These are phyloP conservation scores for Phallusia fumigata DNA, from an alignment of 23 tunicate genomes.

Conservation along the genomic window DNA sequence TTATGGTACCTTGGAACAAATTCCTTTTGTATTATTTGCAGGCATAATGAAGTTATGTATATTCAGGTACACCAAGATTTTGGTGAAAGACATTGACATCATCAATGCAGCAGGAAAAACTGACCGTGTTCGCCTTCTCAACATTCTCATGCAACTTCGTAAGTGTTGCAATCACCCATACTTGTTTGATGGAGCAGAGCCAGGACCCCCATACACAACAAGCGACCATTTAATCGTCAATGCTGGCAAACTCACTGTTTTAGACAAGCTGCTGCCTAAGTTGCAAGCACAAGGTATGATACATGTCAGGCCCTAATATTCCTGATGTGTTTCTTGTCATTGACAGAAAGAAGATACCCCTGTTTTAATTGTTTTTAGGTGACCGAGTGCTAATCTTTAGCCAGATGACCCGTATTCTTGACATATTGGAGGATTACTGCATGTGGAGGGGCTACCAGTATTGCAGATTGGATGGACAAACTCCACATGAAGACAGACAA, in stretches of 20 bases:
- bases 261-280: constrained; percentile 91
- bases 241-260: constrained; percentile 80
- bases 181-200: constrained; percentile 98
- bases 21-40: not conserved
- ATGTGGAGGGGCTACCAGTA: constrained; percentile 94
- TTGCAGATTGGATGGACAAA: constrained; percentile 96
- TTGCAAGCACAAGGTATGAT: constrained; percentile 65
- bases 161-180: constrained; percentile 99
- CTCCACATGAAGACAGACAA: constrained; percentile 89
- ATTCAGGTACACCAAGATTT: constrained; percentile 90
- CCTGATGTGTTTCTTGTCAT: not conserved
- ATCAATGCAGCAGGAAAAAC: constrained; percentile 96
- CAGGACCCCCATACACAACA: constrained; percentile 99
- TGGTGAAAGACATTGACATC: constrained; percentile 97
- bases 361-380: constrained; percentile 25
- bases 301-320: not conserved
- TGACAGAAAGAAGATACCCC: not conserved
- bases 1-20: too few species aligned
- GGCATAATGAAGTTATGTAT: not conserved
- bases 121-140: constrained; percentile 91
- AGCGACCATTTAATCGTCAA: constrained; percentile 87
- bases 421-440: constrained; percentile 94
- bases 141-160: constrained; percentile 97
- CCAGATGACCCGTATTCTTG: constrained; percentile 94
- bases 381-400: constrained; percentile 97